phyloP scores from a whole-genome alignment of 2,113 vertebrate genomes.

The Chascanopsetta lugubris region DNA sequence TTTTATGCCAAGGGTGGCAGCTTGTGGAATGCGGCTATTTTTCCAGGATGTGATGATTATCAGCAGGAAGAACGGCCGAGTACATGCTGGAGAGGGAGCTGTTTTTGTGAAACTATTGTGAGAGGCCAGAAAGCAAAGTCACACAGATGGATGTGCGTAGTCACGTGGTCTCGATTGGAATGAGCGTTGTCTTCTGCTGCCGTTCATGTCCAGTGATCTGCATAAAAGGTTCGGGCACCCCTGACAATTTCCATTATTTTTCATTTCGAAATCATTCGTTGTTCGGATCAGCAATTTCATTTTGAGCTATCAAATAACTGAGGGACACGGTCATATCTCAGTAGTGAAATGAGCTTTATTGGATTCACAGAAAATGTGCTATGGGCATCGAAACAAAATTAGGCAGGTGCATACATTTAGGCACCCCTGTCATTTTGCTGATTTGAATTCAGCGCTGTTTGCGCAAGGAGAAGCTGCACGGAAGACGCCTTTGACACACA shows the following conservation, averaged over 20 bases:
- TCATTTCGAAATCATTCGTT: too few species aligned
- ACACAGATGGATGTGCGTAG: slow-evolving; percentile 23
- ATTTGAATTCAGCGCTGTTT: background rate
- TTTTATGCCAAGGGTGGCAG: slow-evolving; percentile 5
- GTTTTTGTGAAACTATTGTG: slow-evolving; percentile 48
- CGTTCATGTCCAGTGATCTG: slow-evolving; percentile 38
- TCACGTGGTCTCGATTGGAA: slow-evolving; percentile 29
- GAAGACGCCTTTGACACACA: background rate
- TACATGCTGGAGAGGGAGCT: slow-evolving; percentile 12
- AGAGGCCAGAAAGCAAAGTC: slow-evolving; percentile 22
- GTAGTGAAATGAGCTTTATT: background rate
- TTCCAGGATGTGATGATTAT: slow-evolving; percentile 69
- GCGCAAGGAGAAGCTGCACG: background rate
- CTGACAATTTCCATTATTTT: too few species aligned
- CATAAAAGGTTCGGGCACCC: slow-evolving; percentile 15
- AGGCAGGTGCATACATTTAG: too few species aligned
- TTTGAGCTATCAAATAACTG: background rate
- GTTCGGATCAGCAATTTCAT: too few species aligned
- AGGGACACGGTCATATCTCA: background rate
- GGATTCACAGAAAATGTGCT: background rate
- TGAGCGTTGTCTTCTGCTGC: slow-evolving; percentile 7
- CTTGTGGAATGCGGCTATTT: slow-evolving; percentile 62
- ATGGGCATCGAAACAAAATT: too few species aligned
- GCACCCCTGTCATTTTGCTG: too few species aligned
- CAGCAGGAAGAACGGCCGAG: slow-evolving; percentile 73